A percentile compares a stretch with the other conserved stretches of the same genome.
Evolutionary conservation across 2,797 vertebrate species (phyloP).

Genomic region (Threskiornis aethiopicus): DNA sequence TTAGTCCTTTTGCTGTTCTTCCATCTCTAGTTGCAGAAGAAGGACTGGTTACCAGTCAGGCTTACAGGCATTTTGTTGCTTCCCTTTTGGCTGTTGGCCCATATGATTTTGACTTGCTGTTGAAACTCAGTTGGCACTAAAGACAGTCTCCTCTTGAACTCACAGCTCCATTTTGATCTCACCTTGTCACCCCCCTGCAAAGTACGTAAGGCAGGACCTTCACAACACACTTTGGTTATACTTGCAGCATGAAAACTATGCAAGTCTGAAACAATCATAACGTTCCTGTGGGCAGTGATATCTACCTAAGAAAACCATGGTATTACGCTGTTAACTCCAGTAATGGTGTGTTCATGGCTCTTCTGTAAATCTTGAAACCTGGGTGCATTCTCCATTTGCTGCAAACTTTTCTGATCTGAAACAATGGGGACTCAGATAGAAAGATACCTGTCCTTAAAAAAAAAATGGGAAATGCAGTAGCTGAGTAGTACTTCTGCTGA

Average conservation of each 20-base stretch:
- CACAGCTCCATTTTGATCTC: not conserved
- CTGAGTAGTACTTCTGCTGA: not conserved
- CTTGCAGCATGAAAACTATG: not conserved
- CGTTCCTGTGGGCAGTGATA: not conserved
- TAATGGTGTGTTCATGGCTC: not conserved
- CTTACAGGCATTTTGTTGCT: not conserved
- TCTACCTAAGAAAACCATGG: not conserved
- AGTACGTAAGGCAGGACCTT: not conserved
- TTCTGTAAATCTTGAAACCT: not conserved
- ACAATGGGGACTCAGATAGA: not conserved
- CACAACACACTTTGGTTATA: not conserved
- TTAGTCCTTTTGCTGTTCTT: not conserved
- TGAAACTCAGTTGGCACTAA: not conserved
- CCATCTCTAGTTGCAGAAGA: not conserved
- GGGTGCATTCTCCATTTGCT: not conserved
- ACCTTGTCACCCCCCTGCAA: not conserved
- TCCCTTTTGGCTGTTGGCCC: not conserved
- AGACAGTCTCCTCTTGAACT: not conserved
- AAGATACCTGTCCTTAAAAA: not conserved
- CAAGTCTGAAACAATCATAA: not conserved
- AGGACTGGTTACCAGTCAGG: not conserved
- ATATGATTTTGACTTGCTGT: not conserved
- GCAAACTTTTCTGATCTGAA: not conserved
- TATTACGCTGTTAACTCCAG: not conserved
- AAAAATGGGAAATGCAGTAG: not conserved